Base-by-base conservation (phyloP, 1,140 invertebrate species). In the Drosophila truncata region DNA sequence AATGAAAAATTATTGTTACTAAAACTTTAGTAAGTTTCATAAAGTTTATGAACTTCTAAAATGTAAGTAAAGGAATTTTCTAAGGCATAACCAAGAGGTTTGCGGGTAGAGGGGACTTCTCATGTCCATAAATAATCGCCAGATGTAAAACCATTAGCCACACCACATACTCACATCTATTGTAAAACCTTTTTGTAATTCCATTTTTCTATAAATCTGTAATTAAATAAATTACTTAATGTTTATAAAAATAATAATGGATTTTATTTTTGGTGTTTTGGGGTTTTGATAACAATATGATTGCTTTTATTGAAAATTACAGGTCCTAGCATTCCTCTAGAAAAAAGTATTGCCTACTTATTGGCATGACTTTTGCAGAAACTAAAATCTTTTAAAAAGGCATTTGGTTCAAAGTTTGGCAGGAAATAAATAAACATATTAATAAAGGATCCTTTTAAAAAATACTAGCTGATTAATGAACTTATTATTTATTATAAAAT, bases 101-200 rank as follows among this genome's bases (percentile, higher is more conserved):
- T 16, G 6, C 13, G 5, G 20, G 64, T 39, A 65, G 20, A 46
- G 52, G 52, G 70, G 58, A 71, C 60, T 61, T 61, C 23, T 52
- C 33, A 59, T 29, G 62, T 79, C 75, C 55, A 60, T 57, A 52
- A 57, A 64, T 55, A 69, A 80, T 80, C 82, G 82, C 37, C 78
- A 71, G 78, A 86, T 85, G 37, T 75, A 86, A 86, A 85, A 81
- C 37, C 49, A 70, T 62, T 52, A 50, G 52, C 61, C 42, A 71
- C 31, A 52, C 66, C 65, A 37, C n/a, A 47, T 58, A 31, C 42
- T 46, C 60, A 47, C 42, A 67, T 31, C 29, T 46, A 54, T 73
- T 39, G 37, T 49, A 78, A 72, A 72, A 41, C 65, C 62, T 47
- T 81, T 85, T 85, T 78, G 35, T 71, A 81, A 77, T 78, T 85